Evolutionary conservation across 37 sponge, comb jelly and placozoan genomes (phyloP), one percentile per base, ranked within the genome.

Genomic region (Diacarnus erythraeanus): DNA sequence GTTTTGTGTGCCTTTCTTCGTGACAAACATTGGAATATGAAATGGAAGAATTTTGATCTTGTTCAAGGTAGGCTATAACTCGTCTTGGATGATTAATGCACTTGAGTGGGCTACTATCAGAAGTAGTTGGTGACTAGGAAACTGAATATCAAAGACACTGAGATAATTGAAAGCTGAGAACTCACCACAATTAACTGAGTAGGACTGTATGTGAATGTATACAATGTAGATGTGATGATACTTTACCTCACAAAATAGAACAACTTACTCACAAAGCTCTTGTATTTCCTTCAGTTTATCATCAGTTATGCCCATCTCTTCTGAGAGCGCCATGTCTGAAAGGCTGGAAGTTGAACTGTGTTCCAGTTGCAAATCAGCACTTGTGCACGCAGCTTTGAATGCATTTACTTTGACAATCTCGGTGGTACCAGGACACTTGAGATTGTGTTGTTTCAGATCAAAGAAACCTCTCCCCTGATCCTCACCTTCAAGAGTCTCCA

Each of bases 181-280:
- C 12, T 47, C 51, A 39, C 39, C 39, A 38, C 73, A 40, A 44
- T 8, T 43, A 72, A 29, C 5, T 72, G 40, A 5, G 10, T 43
- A 43, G 73, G 51, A 72, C 73, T 72, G 73, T 5, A 72, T 31
- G 25, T 39, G 18, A 44, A 29, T 43, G 54, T 43, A 20, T 22
- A 30, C 29, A 5, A 25, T 43, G 5, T 42, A 44, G 22, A 17
- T 21, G 9, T 43, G 27, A 72, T 33, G 69, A 33, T 39, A 37
- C 69, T 36, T 69, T 69, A 69, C 69, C 69, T 43, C 10, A 22
- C 73, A 72, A 44, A 31, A 42, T n/a, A n/a, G n/a, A n/a, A n/a
- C n/a, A 43, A 6, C 79, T 69, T 36, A 79, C 79, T 69, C 33
- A 37, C 68, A 67, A 35, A 27, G 47, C 18, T 42, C 69, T 42